phyloP scores from a whole-genome alignment of 2,113 vertebrate species.

The Crotalus tigris region DNA sequence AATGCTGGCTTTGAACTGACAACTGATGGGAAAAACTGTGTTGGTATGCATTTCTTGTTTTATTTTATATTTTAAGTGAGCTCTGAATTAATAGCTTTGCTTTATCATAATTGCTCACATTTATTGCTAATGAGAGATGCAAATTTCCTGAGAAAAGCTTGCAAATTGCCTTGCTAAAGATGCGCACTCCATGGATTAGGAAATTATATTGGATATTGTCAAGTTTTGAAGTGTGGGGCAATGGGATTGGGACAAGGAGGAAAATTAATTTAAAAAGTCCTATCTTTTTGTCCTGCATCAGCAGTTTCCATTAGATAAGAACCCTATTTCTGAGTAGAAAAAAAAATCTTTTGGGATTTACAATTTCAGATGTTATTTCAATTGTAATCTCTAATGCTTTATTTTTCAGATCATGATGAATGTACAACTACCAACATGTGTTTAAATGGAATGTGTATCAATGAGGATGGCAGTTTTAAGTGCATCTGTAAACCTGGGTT shows the following conservation, averaged over 20 bases:
- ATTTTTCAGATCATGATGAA: slow-evolving; percentile 72
- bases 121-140: neutral
- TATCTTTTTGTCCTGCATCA: neutral
- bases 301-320: neutral
- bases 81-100: neutral
- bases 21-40: slow-evolving; percentile 71
- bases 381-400: neutral
- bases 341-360: neutral
- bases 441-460: slow-evolving; percentile 81
- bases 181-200: neutral
- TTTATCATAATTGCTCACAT: neutral
- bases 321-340: neutral
- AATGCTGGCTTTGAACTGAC: slow-evolving; percentile 75
- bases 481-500: slow-evolving; percentile 80
- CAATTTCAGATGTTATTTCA: neutral
- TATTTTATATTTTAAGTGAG: neutral
- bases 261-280: neutral
- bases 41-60: slow-evolving; percentile 63
- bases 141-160: neutral
- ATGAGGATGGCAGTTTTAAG: slow-evolving; percentile 80
- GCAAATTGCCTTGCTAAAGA: neutral
- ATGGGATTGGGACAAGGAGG: neutral
- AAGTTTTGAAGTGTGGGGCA: neutral
- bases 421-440: slow-evolving; percentile 76
- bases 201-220: neutral